Evolutionary conservation across 1,140 invertebrate genomes (phyloP).

Genomic region (Meteorus sp.): DNA sequence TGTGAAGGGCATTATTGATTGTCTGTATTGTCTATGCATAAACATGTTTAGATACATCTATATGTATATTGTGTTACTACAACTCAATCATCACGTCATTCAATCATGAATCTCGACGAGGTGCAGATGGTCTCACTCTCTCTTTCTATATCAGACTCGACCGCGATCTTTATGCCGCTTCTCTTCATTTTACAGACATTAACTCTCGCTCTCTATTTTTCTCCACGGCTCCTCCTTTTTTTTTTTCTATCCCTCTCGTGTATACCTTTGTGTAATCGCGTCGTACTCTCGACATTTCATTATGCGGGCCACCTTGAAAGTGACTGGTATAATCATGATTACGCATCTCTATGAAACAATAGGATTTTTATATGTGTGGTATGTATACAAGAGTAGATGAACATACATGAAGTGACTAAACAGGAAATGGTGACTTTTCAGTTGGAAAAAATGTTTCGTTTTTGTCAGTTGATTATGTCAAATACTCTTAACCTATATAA

Average conservation of each 20-base stretch:
- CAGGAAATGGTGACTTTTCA: slow-evolving; percentile 30
- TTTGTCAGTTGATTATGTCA: neutral
- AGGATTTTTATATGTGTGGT: too few species aligned
- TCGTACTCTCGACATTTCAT: slow-evolving; percentile 22
- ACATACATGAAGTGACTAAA: too few species aligned
- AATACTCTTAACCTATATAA: too few species aligned
- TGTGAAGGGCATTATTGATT: too few species aligned
- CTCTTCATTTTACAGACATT: neutral
- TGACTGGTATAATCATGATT: slow-evolving; percentile 30
- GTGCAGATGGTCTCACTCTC: slow-evolving; percentile 6
- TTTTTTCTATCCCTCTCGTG: too few species aligned
- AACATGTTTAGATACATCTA: neutral
- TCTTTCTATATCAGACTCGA: neutral
- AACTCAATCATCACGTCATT: slow-evolving; percentile 19
- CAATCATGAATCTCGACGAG: slow-evolving; percentile 15
- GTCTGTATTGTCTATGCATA: too few species aligned
- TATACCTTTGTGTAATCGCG: too few species aligned
- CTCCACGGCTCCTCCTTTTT: slow-evolving; percentile 9
- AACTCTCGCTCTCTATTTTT: neutral
- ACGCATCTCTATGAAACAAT: slow-evolving; percentile 31
- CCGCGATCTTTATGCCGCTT: neutral
- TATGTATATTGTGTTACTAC: too few species aligned
- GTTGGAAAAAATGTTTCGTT: neutral
- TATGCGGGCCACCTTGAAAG: slow-evolving; percentile 34
- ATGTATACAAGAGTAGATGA: too few species aligned